phyloP scores from a whole-genome alignment of 2,888 invertebrate genomes.

The Dendrolimus pini region DNA sequence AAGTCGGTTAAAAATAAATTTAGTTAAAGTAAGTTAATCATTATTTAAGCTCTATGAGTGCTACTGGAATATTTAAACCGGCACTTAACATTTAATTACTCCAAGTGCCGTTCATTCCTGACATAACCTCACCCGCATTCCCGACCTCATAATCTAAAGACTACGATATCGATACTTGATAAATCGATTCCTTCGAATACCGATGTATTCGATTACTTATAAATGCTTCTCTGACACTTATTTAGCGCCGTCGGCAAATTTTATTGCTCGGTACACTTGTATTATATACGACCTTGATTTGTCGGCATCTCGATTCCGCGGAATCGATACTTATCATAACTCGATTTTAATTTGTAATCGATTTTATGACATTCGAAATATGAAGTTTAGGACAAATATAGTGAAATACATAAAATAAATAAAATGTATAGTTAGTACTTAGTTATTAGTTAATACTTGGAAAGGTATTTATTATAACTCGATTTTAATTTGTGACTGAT shows the following conservation, averaged over 20 bases:
- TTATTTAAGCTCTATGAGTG: too few relatives aligned
- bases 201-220: conserved; percentile 71
- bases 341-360: conserved; percentile 31
- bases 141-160: conserved; percentile 19
- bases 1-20: too few relatives aligned
- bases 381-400: too few relatives aligned
- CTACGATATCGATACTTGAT: conserved; percentile 32
- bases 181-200: conserved; percentile 47
- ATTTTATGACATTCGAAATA: not conserved
- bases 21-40: too few relatives aligned
- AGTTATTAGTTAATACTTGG: too few relatives aligned
- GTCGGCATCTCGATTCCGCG: conserved; percentile 36
- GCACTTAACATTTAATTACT: too few relatives aligned
- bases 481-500: conserved; percentile 28
- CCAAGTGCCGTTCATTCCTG: not conserved
- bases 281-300: conserved; percentile 41
- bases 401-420: too few relatives aligned
- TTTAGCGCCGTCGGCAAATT: conserved; percentile 60
- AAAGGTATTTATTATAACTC: conserved; percentile 37
- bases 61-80: too few relatives aligned
- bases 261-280: conserved; percentile 41
- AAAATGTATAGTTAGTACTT: too few relatives aligned
- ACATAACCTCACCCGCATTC: conserved; percentile 3
- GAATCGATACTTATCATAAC: conserved; percentile 44
- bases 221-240: conserved; percentile 62